Evolutionary conservation across 2,113 vertebrate genomes (phyloP).

Genomic region (Cottus gobio): DNA sequence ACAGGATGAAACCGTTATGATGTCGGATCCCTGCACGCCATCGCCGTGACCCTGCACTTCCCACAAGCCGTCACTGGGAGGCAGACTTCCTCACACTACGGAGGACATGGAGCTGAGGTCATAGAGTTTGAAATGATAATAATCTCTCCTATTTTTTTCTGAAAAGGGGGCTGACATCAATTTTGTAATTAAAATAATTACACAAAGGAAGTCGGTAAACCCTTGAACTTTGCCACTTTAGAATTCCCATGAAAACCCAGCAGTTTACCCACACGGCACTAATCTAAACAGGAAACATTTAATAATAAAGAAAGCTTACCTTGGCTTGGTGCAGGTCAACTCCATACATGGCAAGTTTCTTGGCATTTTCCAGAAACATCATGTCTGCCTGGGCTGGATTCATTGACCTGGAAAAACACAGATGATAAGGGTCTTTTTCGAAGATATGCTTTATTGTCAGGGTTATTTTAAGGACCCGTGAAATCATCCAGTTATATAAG

Average conservation of each 20-base stretch:
- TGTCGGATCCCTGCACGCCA: not conserved
- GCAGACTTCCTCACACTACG: conserved; percentile 40
- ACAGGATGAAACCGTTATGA: not conserved
- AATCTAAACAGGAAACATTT: not conserved
- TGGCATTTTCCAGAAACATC: conserved; percentile 96
- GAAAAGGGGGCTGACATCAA: conserved; percentile 37
- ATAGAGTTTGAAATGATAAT: conserved; percentile 53
- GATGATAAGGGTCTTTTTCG: not conserved
- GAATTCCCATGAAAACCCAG: not conserved
- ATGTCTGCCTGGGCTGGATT: conserved; percentile 95
- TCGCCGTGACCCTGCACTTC: conserved; percentile 2
- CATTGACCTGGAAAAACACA: conserved; percentile 88
- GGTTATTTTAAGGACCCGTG: not conserved
- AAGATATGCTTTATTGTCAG: not conserved
- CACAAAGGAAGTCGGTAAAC: not conserved
- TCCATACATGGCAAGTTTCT: conserved; percentile 96
- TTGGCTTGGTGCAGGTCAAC: conserved; percentile 97
- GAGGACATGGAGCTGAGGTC: conserved; percentile 30
- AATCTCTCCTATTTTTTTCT: conserved; percentile 47
- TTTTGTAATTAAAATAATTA: conserved; percentile 64
- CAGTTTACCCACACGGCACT: not conserved
- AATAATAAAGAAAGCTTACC: conserved; percentile 72
- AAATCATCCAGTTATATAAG: not conserved
- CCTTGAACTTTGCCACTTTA: not conserved
- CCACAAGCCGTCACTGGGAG: conserved; percentile 56